Evolutionary conservation across 2,888 invertebrate genomes (phyloP), one percentile per base, ranked within the genome.

Genomic region (Hirtodrosophila histrioides): DNA sequence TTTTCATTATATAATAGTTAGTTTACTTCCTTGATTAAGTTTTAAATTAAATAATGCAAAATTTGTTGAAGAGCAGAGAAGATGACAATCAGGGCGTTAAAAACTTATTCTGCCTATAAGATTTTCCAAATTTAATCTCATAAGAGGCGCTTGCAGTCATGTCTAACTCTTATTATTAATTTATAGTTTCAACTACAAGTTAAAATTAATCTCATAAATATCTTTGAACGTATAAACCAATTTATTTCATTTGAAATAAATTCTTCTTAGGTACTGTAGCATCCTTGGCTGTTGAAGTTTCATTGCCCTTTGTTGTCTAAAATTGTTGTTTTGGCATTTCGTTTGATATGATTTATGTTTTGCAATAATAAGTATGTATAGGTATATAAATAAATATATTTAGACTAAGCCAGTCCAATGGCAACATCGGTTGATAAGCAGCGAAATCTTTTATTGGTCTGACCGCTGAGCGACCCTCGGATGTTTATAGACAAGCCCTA

Each of bases 391-490:
- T 53, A 51, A 29, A 73, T 74, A 74, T 74, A 74, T 74, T 62
- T 74, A 69, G 73, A 74, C 36, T 44, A 45, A 43, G 35, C 24
- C 12, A 31, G 29, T 17, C 31, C 45, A 60, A 41, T 73, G 49
- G 70, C 66, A 69, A 70, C 75, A 56, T 43, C 27, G 23, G 36
- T 55, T 62, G 74, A 74, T 74, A 74, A 74, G 69, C 50, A 27
- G 3, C 36, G 36, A n/a, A 36, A 8, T 24, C 37, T 39, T 29
- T 39, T 53, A 36, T 44, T 37, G 7, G 24, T 12, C 55, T 72
- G 71, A 70, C 71, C 71, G 57, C 62, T 71, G 65, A 9, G 8
- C 55, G 66, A 74, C 75, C 75, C 66, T 66, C 55, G 62, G 49
- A 29, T 24, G 17, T 64, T 31, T 4, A 39, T 10, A 29, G 8